phyloP scores from a whole-genome alignment of 2,797 vertebrate genomes.

The Micromesistius poutassou region DNA sequence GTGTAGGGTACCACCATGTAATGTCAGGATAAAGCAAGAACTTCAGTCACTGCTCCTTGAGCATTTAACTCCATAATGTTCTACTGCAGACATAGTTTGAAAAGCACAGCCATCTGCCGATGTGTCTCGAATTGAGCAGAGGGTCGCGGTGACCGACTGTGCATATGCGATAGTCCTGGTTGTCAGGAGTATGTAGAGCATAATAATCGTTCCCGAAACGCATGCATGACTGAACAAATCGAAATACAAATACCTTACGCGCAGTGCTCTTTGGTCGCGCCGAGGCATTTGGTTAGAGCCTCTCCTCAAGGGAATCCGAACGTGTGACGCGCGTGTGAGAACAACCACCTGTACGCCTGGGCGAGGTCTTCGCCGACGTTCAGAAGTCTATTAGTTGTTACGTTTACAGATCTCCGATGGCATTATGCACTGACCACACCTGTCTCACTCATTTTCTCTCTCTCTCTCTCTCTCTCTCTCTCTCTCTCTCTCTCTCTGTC shows the following conservation, averaged over 20 bases:
- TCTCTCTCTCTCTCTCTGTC: not conserved
- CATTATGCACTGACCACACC: constrained; percentile 60
- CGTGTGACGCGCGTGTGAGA: constrained; percentile 55
- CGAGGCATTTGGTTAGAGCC: not conserved
- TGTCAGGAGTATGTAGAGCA: not conserved
- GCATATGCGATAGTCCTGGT: not conserved
- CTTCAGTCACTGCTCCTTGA: too few relatives aligned
- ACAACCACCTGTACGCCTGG: constrained; percentile 53
- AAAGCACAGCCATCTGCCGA: not conserved
- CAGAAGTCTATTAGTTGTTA: constrained; percentile 63
- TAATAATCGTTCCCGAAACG: not conserved
- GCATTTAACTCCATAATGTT: not conserved
- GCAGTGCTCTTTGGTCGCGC: too few relatives aligned
- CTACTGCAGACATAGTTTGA: not conserved
- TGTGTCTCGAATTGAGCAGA: not conserved
- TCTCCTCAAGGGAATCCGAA: constrained; percentile 2
- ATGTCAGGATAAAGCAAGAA: not conserved
- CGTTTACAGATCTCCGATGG: constrained; percentile 66
- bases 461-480: not conserved
- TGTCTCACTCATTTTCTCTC: constrained; percentile 36
- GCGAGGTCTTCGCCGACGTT: constrained; percentile 49
- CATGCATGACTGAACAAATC: not conserved
- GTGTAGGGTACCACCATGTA: not conserved
- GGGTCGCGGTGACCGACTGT: not conserved
- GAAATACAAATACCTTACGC: not conserved